Percentiles rank a stretch among this genome's conserved stretches.
Evolutionary conservation across 2,797 vertebrate species (phyloP).

Genomic region (Coluber constrictor): DNA sequence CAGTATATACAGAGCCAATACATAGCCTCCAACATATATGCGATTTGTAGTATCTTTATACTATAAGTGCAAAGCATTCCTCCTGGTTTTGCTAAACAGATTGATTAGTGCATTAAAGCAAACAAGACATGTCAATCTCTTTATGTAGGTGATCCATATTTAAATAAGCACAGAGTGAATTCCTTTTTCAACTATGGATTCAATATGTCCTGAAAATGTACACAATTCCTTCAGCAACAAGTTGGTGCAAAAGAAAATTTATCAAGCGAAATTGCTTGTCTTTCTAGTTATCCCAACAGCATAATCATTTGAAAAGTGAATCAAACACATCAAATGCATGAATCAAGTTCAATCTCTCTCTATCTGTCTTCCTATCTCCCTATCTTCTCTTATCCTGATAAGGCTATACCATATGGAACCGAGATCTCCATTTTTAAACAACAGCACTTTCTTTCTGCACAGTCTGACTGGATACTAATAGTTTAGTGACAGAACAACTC

Average conservation of each 20-base stretch:
- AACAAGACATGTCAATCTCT: not conserved
- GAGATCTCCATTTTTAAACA: constrained; percentile 6
- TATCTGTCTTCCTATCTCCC: not conserved
- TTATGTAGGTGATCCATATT: not conserved
- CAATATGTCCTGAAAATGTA: not conserved
- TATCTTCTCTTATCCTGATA: not conserved
- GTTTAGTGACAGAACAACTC: not conserved
- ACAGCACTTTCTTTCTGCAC: constrained; percentile 6
- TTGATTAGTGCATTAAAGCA: not conserved
- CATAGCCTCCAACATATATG: not conserved
- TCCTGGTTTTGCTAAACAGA: not conserved
- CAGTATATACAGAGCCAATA: not conserved
- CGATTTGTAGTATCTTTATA: not conserved
- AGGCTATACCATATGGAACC: not conserved
- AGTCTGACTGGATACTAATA: constrained; percentile 9
- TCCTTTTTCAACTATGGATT: not conserved
- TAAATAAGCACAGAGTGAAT: not conserved
- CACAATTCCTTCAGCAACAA: not conserved
- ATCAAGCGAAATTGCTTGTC: not conserved
- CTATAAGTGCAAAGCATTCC: not conserved
- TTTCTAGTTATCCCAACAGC: not conserved
- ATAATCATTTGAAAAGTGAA: not conserved
- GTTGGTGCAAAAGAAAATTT: not conserved
- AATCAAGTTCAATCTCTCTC: not conserved
- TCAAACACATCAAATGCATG: not conserved